Base-by-base conservation (phyloP, 2,113 vertebrate genomes). In the Entelurus aequoreus region DNA sequence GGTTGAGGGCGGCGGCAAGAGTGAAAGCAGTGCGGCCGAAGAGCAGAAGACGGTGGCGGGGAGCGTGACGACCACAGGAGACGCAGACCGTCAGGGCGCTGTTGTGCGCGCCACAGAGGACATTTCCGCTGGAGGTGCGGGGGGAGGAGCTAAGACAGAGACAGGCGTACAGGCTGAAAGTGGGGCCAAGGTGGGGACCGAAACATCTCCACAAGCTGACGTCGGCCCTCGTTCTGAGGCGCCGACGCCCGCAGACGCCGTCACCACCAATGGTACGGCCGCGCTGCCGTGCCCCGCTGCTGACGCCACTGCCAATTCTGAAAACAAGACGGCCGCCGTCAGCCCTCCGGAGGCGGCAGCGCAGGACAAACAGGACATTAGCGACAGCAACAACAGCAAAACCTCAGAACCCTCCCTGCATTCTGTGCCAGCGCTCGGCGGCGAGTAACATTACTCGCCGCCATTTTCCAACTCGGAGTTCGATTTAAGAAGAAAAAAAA, bases 361-460 rank as follows among this genome's bases (percentile, higher is more conserved):
- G 16, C 76, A 80, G 75, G 66, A 78, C 62, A 76, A 82, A 38
- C 77, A 66, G 89, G 89, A 88, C 56, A 88, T 88, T 88, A 87
- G 78, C 84, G 88, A 75, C 76, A 78, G 67, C 79, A 89, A 84
- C 85, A 89, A 84, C 85, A 81, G 80, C 76, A 90, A 91, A 90
- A 89, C 88, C 89, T 89, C 89, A 87, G 89, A 88, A 84, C 82
- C 86, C 77, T 88, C 84, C 77, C 88, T 86, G 84, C 81, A 85
- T 82, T 74, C 82, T 78, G 86, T 87, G 82, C 89, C 86, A 84
- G 87, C 84, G 64, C 81, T 86, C 4, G 82, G 87, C 79, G 88
- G 82, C 80, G 83, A 82, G 78, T 93, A 94, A 88, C 48, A 1
- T 11, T 11, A 6, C 42, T 46, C 4, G 11, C 44, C 40, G 55